phyloP scores from a whole-genome alignment of 2,113 vertebrate genomes.

The Epinephelus lanceolatus region DNA sequence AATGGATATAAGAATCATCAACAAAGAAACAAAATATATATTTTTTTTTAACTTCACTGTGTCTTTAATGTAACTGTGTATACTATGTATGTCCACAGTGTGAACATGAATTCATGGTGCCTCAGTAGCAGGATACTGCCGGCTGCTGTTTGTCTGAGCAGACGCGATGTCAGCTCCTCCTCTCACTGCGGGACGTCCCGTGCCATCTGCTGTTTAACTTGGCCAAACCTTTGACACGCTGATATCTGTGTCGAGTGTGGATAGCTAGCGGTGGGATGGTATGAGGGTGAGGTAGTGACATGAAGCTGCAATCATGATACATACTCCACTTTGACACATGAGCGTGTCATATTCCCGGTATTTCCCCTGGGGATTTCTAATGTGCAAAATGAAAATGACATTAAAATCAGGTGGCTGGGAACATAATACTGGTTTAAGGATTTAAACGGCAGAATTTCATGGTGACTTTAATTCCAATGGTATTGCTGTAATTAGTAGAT shows the following conservation, averaged over 20 bases:
- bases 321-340: neutral
- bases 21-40: neutral
- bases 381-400: neutral
- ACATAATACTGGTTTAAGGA: neutral
- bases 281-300: constrained; percentile 5
- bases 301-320: neutral
- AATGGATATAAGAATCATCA: neutral
- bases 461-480: neutral
- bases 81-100: neutral
- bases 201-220: constrained; percentile 41
- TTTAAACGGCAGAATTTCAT: neutral
- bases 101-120: constrained; percentile 5
- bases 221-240: constrained; percentile 3
- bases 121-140: neutral
- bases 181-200: neutral
- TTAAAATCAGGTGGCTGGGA: neutral
- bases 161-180: neutral
- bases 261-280: neutral
- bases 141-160: constrained; percentile 11
- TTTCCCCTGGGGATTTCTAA: neutral
- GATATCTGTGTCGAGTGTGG: neutral
- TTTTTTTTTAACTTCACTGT: neutral
- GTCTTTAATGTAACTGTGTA: neutral
- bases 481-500: neutral
- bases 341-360: neutral